These are phyloP conservation scores for Rhabdornis inornatus DNA, from an alignment of 2,113 vertebrate genomes.

Conservation along the genomic window DNA sequence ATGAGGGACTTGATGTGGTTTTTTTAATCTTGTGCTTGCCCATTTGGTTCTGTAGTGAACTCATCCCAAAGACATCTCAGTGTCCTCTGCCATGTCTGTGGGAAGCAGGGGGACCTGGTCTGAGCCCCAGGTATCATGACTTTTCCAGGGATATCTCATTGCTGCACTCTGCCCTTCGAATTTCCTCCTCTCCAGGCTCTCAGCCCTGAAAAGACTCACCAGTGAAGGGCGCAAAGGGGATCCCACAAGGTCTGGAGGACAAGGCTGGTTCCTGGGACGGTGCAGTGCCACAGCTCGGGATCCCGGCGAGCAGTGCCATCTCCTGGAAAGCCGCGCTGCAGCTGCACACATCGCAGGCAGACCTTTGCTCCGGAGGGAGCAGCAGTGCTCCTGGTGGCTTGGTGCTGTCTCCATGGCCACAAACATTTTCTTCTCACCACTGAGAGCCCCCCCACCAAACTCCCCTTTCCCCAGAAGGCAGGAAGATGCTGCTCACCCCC, in stretches of 20 bases:
- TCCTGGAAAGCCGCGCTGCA: neutral
- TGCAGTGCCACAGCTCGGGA: neutral
- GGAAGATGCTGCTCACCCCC: fast-evolving
- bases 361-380: neutral
- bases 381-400: neutral
- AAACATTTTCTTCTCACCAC: neutral
- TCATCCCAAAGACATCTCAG: neutral
- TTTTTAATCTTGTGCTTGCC: neutral
- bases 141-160: neutral
- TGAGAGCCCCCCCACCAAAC: neutral
- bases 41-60: neutral
- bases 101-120: neutral
- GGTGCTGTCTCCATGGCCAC: neutral
- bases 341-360: neutral
- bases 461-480: neutral
- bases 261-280: neutral
- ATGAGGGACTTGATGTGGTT: neutral
- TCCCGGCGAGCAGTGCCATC: constrained; percentile 13
- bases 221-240: neutral
- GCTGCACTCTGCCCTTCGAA: neutral
- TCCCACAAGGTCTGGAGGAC: neutral
- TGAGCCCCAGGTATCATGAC: neutral
- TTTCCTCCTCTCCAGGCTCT: neutral
- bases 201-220: neutral
- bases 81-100: neutral